These are phyloP conservation scores for Cataglyphis cursor DNA, from an alignment of 2,888 invertebrate species.

Conservation along the genomic window DNA sequence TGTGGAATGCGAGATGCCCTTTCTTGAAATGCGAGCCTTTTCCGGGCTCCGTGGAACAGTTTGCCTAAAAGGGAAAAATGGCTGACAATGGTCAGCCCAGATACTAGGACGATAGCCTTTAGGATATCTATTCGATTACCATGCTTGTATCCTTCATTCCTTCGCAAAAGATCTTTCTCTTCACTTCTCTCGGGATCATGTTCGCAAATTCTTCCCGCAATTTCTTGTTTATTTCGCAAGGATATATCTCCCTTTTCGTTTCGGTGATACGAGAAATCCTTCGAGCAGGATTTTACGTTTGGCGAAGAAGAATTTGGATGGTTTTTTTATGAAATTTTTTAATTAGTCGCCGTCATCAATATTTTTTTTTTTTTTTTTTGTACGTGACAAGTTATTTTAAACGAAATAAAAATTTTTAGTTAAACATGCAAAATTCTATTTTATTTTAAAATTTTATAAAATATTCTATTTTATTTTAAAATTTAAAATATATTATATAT, in stretches of 20 bases:
- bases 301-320: constrained; percentile 7
- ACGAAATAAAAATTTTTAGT: not conserved
- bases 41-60: constrained; percentile 67
- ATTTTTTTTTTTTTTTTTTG: not conserved
- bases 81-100: constrained; percentile 74
- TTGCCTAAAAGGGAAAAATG: constrained; percentile 58
- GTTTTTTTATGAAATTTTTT: not conserved
- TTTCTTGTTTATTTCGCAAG: not conserved
- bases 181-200: constrained; percentile 32
- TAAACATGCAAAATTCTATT: not conserved
- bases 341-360: not conserved
- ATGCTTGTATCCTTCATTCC: constrained; percentile 58
- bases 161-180: constrained; percentile 6
- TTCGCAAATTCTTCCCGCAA: constrained; percentile 71
- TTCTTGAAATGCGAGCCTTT: constrained; percentile 54
- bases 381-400: not conserved
- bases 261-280: constrained; percentile 37
- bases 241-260: constrained; percentile 48
- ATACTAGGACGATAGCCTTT: constrained; percentile 75
- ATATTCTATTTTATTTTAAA: not conserved
- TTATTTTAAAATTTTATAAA: no score
- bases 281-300: not conserved
- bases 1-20: constrained; percentile 52
- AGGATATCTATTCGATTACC: constrained; percentile 78
- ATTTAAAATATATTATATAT: not conserved